phyloP scores from a whole-genome alignment of 2,113 vertebrate genomes.

The Emydura subglobosa region DNA sequence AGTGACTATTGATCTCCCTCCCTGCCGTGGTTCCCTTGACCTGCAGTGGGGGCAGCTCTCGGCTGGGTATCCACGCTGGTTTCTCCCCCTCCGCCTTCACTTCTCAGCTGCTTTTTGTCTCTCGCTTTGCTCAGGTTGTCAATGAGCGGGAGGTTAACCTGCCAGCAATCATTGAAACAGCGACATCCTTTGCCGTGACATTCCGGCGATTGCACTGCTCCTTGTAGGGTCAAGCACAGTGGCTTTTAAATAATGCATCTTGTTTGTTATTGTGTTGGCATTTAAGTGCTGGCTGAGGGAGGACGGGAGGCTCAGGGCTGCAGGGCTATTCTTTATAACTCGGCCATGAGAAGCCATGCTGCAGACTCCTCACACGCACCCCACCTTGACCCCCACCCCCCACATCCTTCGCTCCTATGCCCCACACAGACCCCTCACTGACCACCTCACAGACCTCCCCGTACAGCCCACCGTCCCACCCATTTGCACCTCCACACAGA shows the following conservation, averaged over 20 bases:
- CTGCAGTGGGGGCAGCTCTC: accelerated
- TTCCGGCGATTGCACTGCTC: neutral
- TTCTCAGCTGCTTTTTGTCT: neutral
- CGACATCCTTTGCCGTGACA: constrained; percentile 42
- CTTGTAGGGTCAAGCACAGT: constrained; percentile 42
- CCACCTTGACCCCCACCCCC: neutral
- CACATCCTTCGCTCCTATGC: neutral
- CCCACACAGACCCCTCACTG: neutral
- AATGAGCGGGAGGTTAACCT: neutral
- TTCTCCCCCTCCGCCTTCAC: accelerated
- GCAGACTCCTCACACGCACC: neutral
- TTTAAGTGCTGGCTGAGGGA: constrained; percentile 34
- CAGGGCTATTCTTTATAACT: neutral
- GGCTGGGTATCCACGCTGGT: accelerated
- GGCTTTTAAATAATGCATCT: constrained; percentile 52
- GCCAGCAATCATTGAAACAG: neutral
- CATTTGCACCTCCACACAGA: no score
- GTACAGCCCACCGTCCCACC: neutral
- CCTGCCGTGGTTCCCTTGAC: neutral
- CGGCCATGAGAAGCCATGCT: neutral
- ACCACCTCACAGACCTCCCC: accelerated
- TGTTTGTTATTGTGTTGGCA: constrained; percentile 23
- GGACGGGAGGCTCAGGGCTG: neutral
- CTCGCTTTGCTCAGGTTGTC: accelerated
- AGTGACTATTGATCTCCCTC: neutral